phyloP scores from a whole-genome alignment of 1,140 invertebrate species.

The Leptonema lineaticorne region DNA sequence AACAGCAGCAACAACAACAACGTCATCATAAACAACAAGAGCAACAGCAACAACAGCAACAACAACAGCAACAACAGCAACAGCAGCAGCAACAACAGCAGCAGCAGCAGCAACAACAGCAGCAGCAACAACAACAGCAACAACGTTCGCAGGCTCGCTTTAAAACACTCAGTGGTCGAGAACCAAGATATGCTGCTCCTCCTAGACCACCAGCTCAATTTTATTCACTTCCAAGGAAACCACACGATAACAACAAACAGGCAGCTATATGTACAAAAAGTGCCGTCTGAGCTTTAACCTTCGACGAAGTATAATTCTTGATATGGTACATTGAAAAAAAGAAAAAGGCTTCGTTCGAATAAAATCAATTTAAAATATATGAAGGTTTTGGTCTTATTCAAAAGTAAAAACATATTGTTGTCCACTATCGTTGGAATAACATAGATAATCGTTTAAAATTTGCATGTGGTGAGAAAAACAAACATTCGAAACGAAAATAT shows the following conservation, averaged over 20 bases:
- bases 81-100: not conserved
- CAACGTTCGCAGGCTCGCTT: not conserved
- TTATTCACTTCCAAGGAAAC: conserved; percentile 20
- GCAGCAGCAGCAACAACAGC: not conserved
- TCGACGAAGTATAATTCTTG: not conserved
- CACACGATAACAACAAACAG: not conserved
- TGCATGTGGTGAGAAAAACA: not conserved
- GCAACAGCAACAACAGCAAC: not conserved
- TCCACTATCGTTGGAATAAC: not conserved
- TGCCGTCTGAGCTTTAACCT: not conserved
- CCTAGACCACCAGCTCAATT: conserved; percentile 25
- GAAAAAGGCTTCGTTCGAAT: not conserved
- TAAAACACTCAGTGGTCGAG: conserved; percentile 15
- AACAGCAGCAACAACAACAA: not conserved
- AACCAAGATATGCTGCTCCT: conserved; percentile 25
- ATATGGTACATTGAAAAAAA: not conserved
- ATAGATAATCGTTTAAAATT: not conserved
- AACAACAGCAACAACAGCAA: not conserved
- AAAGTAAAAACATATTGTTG: not conserved
- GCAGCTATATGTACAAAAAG: conserved; percentile 13
- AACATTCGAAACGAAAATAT: too few species aligned
- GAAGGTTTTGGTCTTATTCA: not conserved
- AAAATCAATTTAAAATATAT: not conserved
- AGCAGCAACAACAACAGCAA: not conserved
- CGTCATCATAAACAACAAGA: not conserved